These are phyloP conservation scores for Bombus affinis DNA, from an alignment of 1,140 invertebrate genomes.

Conservation along the genomic window DNA sequence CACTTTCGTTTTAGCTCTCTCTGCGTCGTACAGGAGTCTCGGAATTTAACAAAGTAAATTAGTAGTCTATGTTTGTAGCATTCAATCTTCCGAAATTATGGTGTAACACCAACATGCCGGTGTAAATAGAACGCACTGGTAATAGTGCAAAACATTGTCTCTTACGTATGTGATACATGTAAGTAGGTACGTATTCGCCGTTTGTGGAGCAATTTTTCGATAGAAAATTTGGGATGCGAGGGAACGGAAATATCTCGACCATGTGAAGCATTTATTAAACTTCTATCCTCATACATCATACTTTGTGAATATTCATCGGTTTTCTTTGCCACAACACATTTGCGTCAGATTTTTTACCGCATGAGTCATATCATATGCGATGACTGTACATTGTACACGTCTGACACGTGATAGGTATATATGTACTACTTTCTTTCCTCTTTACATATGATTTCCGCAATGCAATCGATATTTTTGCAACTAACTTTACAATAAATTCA, in stretches of 20 bases:
- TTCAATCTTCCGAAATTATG: conserved; percentile 33
- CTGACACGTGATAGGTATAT: background rate
- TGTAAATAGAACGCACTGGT: background rate
- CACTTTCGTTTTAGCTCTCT: background rate
- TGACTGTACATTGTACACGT: background rate
- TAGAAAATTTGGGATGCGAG: background rate
- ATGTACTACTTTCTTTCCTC: background rate
- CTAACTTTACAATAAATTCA: background rate
- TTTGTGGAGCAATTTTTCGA: background rate
- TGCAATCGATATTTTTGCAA: background rate
- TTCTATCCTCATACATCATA: background rate
- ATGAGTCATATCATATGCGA: background rate
- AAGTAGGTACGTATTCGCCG: background rate
- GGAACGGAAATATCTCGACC: background rate
- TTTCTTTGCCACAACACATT: background rate
- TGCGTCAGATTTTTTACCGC: background rate
- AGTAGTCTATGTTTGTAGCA: background rate
- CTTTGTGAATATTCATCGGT: background rate
- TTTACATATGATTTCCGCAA: too few species aligned
- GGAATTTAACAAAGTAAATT: background rate
- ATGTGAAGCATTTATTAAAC: background rate
- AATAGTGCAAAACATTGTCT: background rate
- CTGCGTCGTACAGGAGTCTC: background rate
- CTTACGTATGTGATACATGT: background rate
- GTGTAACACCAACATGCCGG: background rate